Evolutionary conservation across 2,888 invertebrate species (phyloP).

Genomic region (Drepana falcataria): DNA sequence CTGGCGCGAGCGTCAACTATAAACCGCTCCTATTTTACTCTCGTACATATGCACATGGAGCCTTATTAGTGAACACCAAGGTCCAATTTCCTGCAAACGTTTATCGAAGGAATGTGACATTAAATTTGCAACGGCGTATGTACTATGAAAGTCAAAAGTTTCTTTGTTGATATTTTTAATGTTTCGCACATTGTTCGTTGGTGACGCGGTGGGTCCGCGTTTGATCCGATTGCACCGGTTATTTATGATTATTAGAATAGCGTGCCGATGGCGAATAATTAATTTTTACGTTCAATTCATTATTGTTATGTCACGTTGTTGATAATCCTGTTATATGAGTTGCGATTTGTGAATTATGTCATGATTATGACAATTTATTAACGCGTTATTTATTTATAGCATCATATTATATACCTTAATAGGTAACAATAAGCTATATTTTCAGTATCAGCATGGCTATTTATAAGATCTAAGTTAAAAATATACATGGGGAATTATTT

Average conservation of each 20-base stretch:
- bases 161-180: slow-evolving; percentile 79
- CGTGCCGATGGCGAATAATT: slow-evolving; percentile 71
- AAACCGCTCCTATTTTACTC: slow-evolving; percentile 28
- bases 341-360: slow-evolving; percentile 8
- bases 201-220: slow-evolving; percentile 64
- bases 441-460: too few relatives aligned
- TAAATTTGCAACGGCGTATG: slow-evolving; percentile 46
- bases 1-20: slow-evolving; percentile 72
- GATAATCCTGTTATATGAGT: slow-evolving; percentile 45
- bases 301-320: slow-evolving; percentile 56
- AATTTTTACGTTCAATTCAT: slow-evolving; percentile 71
- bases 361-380: too few relatives aligned
- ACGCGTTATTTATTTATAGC: too few relatives aligned
- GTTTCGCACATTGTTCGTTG: slow-evolving; percentile 74
- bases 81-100: slow-evolving; percentile 20
- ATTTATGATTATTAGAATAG: slow-evolving; percentile 76
- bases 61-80: slow-evolving; percentile 27
- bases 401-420: too few relatives aligned
- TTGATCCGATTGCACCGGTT: slow-evolving; percentile 72
- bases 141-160: slow-evolving; percentile 76
- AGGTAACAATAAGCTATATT: too few relatives aligned
- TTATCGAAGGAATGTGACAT: slow-evolving; percentile 12
- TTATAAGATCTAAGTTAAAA: too few relatives aligned
- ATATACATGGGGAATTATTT: too few relatives aligned
- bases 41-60: slow-evolving; percentile 7